These are phyloP conservation scores for Odontesthes bonariensis DNA, from an alignment of 2,113 vertebrate species.

Conservation along the genomic window DNA sequence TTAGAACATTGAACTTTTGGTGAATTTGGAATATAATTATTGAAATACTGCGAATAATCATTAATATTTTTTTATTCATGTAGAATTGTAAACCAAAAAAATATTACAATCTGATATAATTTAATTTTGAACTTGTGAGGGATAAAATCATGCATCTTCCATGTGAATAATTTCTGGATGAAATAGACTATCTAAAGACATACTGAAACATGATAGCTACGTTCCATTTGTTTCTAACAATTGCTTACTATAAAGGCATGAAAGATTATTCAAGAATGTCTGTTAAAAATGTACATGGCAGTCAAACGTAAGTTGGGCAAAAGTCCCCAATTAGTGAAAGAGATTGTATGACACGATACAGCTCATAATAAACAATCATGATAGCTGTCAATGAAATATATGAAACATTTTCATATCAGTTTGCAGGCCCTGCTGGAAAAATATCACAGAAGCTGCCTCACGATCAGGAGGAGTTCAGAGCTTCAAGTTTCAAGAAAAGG, in stretches of 20 bases:
- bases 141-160: too few species aligned
- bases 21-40: not conserved
- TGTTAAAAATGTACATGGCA: constrained; percentile 7
- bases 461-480: constrained; percentile 10
- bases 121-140: not conserved
- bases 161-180: too few species aligned
- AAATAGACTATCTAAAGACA: too few species aligned
- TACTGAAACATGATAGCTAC: too few species aligned
- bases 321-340: not conserved
- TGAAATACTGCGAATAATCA: not conserved
- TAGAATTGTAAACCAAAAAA: not conserved
- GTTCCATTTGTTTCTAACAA: too few species aligned
- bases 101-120: not conserved
- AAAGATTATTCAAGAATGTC: too few species aligned
- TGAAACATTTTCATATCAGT: not conserved
- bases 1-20: constrained; percentile 3
- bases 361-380: not conserved
- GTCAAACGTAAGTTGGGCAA: not conserved
- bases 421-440: constrained; percentile 6
- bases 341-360: not conserved
- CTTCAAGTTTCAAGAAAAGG: constrained; percentile 47
- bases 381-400: constrained; percentile 17
- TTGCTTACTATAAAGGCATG: too few species aligned
- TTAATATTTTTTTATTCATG: not conserved
- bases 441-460: constrained; percentile 1